A percentile compares a stretch with the other conserved stretches of the same genome.
phyloP scores from a whole-genome alignment of 2,888 invertebrate species.

The Iphiclides podalirius region DNA sequence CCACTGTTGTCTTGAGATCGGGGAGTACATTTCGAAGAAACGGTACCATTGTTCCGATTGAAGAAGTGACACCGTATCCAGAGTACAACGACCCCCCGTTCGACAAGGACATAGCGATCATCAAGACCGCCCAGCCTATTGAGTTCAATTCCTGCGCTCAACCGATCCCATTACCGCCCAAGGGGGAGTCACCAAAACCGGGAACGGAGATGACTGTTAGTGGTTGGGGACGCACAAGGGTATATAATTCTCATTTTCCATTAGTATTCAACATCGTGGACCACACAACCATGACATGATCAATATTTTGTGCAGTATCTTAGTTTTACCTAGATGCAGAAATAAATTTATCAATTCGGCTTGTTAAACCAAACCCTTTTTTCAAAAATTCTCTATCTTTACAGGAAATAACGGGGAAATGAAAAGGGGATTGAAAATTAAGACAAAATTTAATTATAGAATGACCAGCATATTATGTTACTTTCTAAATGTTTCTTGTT shows the following conservation, averaged over 20 bases:
- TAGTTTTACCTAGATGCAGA: too few species aligned
- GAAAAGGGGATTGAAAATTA: too few species aligned
- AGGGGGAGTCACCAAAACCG: slow-evolving; percentile 8
- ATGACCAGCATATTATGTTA: too few species aligned
- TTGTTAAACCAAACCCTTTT: too few species aligned
- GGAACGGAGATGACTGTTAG: slow-evolving; percentile 24
- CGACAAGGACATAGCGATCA: slow-evolving; percentile 28
- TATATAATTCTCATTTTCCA: too few species aligned
- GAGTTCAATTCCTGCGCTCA: slow-evolving; percentile 22
- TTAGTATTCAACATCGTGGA: neutral
- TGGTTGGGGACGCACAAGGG: slow-evolving; percentile 29
- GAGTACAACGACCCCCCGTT: slow-evolving; percentile 24
- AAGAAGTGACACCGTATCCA: slow-evolving; percentile 24
- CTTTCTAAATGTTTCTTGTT: too few species aligned
- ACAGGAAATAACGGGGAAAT: too few species aligned
- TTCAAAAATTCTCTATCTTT: too few species aligned
- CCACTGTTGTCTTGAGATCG: slow-evolving; percentile 34
- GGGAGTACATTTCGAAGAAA: slow-evolving; percentile 35
- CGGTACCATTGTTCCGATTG: slow-evolving; percentile 33
- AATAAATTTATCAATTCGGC: too few species aligned
- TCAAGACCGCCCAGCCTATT: slow-evolving; percentile 24
- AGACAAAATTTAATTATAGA: too few species aligned
- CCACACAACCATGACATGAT: too few species aligned
- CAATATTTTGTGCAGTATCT: too few species aligned
- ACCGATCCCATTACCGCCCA: slow-evolving; percentile 20